phyloP scores from a whole-genome alignment of 2,888 invertebrate genomes.

The Idaea aversata region DNA sequence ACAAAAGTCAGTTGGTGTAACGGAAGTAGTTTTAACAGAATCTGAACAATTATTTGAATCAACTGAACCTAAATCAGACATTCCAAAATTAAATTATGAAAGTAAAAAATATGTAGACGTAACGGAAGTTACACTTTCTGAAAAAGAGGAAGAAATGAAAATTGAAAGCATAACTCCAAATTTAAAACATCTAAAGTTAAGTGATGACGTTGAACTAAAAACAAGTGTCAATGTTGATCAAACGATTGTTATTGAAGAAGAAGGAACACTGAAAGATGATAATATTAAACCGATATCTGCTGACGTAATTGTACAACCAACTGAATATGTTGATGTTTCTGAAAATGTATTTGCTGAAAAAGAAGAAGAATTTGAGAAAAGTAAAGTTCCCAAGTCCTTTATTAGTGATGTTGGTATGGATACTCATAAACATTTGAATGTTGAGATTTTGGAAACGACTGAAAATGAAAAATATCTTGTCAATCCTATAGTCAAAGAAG shows the following conservation, averaged over 20 bases:
- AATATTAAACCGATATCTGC: slow-evolving; percentile 49
- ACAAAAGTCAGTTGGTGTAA: slow-evolving; percentile 51
- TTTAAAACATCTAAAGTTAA: slow-evolving; percentile 30
- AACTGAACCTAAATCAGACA: slow-evolving; percentile 37
- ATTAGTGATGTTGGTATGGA: slow-evolving; percentile 40
- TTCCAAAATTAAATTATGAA: slow-evolving; percentile 50
- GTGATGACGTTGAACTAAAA: slow-evolving; percentile 38
- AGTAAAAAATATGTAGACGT: slow-evolving; percentile 65
- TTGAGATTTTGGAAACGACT: slow-evolving; percentile 42
- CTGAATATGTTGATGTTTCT: slow-evolving; percentile 51
- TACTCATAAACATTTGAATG: slow-evolving; percentile 47
- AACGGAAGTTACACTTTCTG: slow-evolving; percentile 55
- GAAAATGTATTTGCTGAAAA: slow-evolving; percentile 51
- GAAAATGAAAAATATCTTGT: slow-evolving; percentile 40
- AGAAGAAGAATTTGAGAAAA: slow-evolving; percentile 40
- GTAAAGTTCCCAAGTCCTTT: slow-evolving; percentile 31
- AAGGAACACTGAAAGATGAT: slow-evolving; percentile 33
- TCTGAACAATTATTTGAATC: slow-evolving; percentile 39
- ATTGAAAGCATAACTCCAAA: slow-evolving; percentile 32
- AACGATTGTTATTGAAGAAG: slow-evolving; percentile 50
- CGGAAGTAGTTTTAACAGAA: slow-evolving; percentile 53
- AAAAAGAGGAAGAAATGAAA: slow-evolving; percentile 52
- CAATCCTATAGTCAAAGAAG: slow-evolving; percentile 23
- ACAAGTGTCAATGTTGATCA: slow-evolving; percentile 48
- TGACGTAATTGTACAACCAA: slow-evolving; percentile 64